Base-by-base conservation (phyloP, 2,113 vertebrate species). In the Calidris pygmaea region DNA sequence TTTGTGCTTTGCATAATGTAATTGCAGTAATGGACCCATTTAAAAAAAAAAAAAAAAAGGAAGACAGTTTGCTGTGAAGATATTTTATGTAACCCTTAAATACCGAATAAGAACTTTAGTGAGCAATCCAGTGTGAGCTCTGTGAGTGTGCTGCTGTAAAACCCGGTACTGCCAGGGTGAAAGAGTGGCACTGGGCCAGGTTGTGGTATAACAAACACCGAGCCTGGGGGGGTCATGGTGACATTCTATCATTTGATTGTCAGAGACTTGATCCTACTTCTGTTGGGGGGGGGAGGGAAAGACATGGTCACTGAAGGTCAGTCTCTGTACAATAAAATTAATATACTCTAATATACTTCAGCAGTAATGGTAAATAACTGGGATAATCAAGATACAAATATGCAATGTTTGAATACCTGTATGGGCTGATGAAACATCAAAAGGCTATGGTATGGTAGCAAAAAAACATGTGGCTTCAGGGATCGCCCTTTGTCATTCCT, bases 381-480 rank as follows among this genome's bases (percentile, higher is more conserved):
- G 15, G 21, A 39, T 78, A 81, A 84, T 71, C 37, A 67, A 77
- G 55, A 41, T 52, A 66, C 9, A 47, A 53, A 41, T 55, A 34
- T 0, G 0, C 26, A 39, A 37, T 0, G 3, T 84, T 82, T 72
- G 74, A 81, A 60, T 60, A 68, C 16, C 4, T 0, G 0, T 37
- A 13, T 90, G 47, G 14, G 10, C 17, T 76, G 67, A 20, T 37
- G 47, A 84, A 81, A 47, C 16, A n/a, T 88, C 21, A 73, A 26
- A 83, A 16, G 39, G 24, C 30, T 86, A 22, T 63, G 35, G 65
- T 86, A 22, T 59, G 39, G 65, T 68, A 78, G 65, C 43, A 63
- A 63, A 81, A 48, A 55, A 50, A 60, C 26, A 26, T 2, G 3
- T 70, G 30, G 27, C 41, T 80, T 90, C n/a, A 52, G 24, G 14